These are phyloP conservation scores for Heloderma charlesbogerti DNA, from an alignment of 2,113 vertebrate genomes.

Conservation along the genomic window DNA sequence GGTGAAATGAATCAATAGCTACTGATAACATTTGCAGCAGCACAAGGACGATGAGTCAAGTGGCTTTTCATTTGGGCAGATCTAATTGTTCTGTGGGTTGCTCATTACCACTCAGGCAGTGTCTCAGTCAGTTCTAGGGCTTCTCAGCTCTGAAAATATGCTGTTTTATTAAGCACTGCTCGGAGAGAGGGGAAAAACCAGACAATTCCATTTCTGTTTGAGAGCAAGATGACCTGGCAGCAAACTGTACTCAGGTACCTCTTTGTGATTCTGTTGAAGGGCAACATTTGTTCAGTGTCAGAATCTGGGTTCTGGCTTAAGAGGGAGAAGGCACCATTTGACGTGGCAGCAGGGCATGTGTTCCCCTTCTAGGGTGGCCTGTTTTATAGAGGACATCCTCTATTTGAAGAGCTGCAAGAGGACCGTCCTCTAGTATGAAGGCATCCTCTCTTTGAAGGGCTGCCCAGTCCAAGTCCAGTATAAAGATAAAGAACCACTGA, in stretches of 20 bases:
- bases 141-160: constrained; percentile 25
- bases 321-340: not conserved
- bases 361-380: not conserved
- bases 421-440: no score
- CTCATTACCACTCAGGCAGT: not conserved
- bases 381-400: no score
- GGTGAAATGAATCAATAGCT: constrained; percentile 62
- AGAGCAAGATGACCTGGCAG: not conserved
- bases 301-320: not conserved
- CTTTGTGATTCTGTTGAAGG: not conserved
- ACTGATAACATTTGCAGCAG: constrained; percentile 58
- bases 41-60: constrained; percentile 51
- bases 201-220: not conserved
- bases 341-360: not conserved
- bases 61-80: constrained; percentile 47
- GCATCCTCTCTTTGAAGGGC: no score
- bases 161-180: not conserved
- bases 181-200: not conserved
- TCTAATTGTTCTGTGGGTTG: constrained; percentile 48
- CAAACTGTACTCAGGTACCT: no score
- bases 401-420: no score
- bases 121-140: fast-evolving
- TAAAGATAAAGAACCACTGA: no score
- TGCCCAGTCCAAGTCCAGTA: no score
- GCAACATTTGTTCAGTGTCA: not conserved